Conservation (phyloP, 2,888 invertebrate genomes). For the Drosophila conformis region DNA sequence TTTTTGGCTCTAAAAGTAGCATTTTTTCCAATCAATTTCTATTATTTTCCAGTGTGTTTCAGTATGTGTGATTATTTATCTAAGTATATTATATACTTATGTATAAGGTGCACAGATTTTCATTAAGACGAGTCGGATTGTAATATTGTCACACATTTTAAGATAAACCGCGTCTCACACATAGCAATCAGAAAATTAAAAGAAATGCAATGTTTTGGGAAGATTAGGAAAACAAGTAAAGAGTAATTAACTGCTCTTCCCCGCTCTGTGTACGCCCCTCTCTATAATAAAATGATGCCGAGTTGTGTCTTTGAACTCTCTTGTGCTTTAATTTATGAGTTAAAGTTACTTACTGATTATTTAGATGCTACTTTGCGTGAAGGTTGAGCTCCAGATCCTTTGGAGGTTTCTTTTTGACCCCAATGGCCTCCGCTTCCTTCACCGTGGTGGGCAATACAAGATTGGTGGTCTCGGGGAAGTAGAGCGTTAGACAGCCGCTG, state of each 20-base stretch:
- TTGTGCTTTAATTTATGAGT: conserved; percentile 30
- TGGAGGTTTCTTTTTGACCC: conserved; percentile 65
- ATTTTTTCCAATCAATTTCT: neutral
- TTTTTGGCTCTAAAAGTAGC: neutral
- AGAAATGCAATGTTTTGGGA: neutral
- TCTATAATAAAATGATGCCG: conserved; percentile 29
- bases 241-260: neutral
- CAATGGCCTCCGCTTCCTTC: conserved; percentile 86
- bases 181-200: neutral
- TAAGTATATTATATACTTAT: conserved; percentile 1
- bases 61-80: neutral
- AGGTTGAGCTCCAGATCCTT: conserved; percentile 40
- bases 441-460: conserved; percentile 88
- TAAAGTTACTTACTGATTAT: conserved; percentile 13
- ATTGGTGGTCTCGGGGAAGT: conserved; percentile 88
- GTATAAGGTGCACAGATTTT: neutral
- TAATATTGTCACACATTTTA: neutral
- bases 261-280: neutral
- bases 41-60: neutral
- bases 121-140: neutral
- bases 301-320: conserved; percentile 61
- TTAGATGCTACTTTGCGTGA: conserved; percentile 14
- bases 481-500: conserved; percentile 87
- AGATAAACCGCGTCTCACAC: neutral
- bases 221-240: neutral